Percentiles rank a stretch among this genome's conserved stretches.
Conservation (phyloP, 64 coral and sea anemone species). For the Exaiptasia diaphana region DNA sequence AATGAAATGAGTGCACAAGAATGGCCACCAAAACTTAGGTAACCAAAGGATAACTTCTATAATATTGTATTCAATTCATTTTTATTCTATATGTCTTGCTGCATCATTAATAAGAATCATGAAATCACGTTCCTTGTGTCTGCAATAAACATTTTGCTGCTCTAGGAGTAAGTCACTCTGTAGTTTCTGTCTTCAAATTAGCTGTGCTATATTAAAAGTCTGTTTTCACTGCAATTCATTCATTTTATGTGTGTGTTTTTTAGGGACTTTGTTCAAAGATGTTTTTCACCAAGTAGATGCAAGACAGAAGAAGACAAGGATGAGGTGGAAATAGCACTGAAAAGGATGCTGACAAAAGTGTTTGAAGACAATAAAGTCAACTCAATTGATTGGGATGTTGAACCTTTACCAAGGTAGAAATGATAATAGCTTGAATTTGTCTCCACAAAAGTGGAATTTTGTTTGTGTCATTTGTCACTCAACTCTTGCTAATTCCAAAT, state of each 20-base stretch:
- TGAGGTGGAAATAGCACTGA: conserved; percentile 74
- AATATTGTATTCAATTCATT: background rate
- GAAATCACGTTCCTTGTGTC: background rate
- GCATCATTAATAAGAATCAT: background rate
- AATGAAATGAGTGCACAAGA: conserved; percentile 76
- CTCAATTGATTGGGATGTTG: conserved; percentile 85
- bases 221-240: background rate
- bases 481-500: background rate
- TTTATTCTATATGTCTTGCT: background rate
- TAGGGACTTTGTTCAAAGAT: conserved; percentile 93
- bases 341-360: conserved; percentile 56
- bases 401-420: conserved; percentile 68
- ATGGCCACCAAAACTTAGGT: conserved; percentile 98
- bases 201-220: background rate
- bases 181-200: background rate
- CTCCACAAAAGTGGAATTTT: background rate
- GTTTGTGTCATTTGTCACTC: background rate
- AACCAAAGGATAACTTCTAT: background rate
- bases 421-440: background rate
- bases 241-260: too few relatives aligned
- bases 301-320: conserved; percentile 88
- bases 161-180: background rate
- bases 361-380: conserved; percentile 86
- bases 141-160: background rate
- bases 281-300: conserved; percentile 82